Conservation (phyloP, 2,797 vertebrate genomes). For the Diplodus sargus region DNA sequence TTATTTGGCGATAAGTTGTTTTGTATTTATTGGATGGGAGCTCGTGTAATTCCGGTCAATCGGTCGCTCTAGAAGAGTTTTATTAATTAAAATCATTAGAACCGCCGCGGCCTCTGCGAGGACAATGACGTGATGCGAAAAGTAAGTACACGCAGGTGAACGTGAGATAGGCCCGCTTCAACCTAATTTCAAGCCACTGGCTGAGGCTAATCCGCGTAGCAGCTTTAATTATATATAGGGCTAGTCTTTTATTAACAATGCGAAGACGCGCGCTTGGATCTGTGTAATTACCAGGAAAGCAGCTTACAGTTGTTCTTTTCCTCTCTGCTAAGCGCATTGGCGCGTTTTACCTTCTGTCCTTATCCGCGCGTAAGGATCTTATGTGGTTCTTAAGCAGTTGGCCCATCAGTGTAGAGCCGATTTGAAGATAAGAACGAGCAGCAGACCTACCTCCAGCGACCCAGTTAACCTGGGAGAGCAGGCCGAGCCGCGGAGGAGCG, state of each 20-base stretch:
- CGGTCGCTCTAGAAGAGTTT: background rate
- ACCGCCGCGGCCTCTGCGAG: slow-evolving; percentile 28
- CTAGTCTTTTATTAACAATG: slow-evolving; percentile 82
- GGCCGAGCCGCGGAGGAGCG: slow-evolving; percentile 15
- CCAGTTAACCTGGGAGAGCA: background rate
- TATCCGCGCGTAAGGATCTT: slow-evolving; percentile 77
- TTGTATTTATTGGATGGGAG: background rate
- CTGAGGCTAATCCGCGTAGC: slow-evolving; percentile 62
- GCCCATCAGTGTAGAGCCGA: slow-evolving; percentile 78
- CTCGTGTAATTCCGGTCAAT: too few relatives aligned
- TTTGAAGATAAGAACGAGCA: slow-evolving; percentile 77
- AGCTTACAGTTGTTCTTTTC: slow-evolving; percentile 81
- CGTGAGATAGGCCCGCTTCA: slow-evolving; percentile 61
- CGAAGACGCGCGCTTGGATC: slow-evolving; percentile 74
- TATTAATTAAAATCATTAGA: too few relatives aligned
- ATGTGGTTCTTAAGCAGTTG: slow-evolving; percentile 83
- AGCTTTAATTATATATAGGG: slow-evolving; percentile 81
- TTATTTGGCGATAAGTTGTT: background rate
- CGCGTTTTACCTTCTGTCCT: slow-evolving; percentile 82
- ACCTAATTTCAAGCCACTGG: slow-evolving; percentile 53
- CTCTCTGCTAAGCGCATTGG: slow-evolving; percentile 84
- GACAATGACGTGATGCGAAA: slow-evolving; percentile 22
- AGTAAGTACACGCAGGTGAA: slow-evolving; percentile 66
- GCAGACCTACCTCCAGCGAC: slow-evolving; percentile 49
- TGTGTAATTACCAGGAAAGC: slow-evolving; percentile 88